A percentile compares a stretch with the other conserved stretches of the same genome.
phyloP scores from a whole-genome alignment of 23 tunicate genomes.

The Styela plicata region DNA sequence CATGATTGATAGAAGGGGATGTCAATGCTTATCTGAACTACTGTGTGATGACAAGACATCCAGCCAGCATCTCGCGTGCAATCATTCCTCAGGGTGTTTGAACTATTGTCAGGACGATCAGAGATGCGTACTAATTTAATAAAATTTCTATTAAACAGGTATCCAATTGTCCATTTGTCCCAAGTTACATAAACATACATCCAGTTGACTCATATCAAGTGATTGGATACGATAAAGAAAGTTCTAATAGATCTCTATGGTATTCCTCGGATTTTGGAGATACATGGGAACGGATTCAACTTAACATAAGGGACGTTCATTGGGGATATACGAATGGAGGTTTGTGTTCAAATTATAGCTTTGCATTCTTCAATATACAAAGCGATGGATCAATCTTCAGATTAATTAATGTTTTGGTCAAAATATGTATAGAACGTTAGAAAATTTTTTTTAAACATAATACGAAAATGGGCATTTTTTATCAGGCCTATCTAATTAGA shows the following conservation, averaged over 20 bases:
- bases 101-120: too few relatives aligned
- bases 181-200: slow-evolving; percentile 44
- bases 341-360: background rate
- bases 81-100: too few relatives aligned
- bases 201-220: slow-evolving; percentile 40
- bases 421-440: background rate
- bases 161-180: slow-evolving; percentile 26
- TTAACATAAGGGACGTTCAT: slow-evolving; percentile 27
- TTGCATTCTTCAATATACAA: background rate
- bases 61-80: too few relatives aligned
- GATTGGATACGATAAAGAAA: slow-evolving; percentile 51
- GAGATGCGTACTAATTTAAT: too few relatives aligned
- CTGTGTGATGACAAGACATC: too few relatives aligned
- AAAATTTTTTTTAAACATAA: background rate
- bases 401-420: background rate
- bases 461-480: too few relatives aligned
- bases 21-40: too few relatives aligned
- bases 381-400: background rate
- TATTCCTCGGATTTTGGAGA: slow-evolving; percentile 64
- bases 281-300: slow-evolving; percentile 55
- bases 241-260: slow-evolving; percentile 25
- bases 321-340: slow-evolving; percentile 44
- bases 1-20: too few relatives aligned
- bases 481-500: too few relatives aligned
- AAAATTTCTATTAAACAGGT: too few relatives aligned